Percentiles rank a stretch among this genome's conserved stretches.
phyloP scores from a whole-genome alignment of 2,888 invertebrate species.

The Syrista parreyssii region DNA sequence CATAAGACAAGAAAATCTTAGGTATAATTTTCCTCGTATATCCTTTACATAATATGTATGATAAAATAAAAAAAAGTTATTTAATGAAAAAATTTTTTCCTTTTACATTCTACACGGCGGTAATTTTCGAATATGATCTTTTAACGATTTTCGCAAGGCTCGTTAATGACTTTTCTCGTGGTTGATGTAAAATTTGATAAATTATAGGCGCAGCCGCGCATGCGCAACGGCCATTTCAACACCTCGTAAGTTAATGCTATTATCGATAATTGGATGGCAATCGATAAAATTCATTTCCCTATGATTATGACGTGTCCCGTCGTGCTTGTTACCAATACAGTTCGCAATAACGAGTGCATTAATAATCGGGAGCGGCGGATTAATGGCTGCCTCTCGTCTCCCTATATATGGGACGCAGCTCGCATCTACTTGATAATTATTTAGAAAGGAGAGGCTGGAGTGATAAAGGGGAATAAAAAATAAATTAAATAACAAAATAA shows the following conservation, averaged over 20 bases:
- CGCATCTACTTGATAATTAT: slow-evolving; percentile 18
- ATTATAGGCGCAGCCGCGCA: background rate
- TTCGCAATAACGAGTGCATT: slow-evolving; percentile 20
- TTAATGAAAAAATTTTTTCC: background rate
- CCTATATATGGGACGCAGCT: background rate
- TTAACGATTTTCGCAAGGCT: background rate
- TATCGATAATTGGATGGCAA: slow-evolving; percentile 14
- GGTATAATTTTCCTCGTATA: background rate
- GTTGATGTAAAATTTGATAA: background rate
- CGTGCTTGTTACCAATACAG: slow-evolving; percentile 6
- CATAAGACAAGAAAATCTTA: background rate
- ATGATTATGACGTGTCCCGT: slow-evolving; percentile 17
- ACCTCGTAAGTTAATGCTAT: slow-evolving; percentile 9
- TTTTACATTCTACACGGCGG: background rate
- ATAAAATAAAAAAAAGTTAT: background rate
- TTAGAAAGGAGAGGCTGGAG: slow-evolving; percentile 13
- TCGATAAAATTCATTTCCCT: slow-evolving; percentile 17
- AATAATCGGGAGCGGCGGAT: slow-evolving; percentile 17
- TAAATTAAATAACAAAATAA: background rate
- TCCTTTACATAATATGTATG: no score
- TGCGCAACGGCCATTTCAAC: slow-evolving; percentile 13
- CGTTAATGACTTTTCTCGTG: background rate
- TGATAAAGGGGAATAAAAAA: background rate
- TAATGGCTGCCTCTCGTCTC: background rate
- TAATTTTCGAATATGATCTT: background rate